Base-by-base conservation (phyloP, 2,113 vertebrate species). In the Stigmatopora nigra region DNA sequence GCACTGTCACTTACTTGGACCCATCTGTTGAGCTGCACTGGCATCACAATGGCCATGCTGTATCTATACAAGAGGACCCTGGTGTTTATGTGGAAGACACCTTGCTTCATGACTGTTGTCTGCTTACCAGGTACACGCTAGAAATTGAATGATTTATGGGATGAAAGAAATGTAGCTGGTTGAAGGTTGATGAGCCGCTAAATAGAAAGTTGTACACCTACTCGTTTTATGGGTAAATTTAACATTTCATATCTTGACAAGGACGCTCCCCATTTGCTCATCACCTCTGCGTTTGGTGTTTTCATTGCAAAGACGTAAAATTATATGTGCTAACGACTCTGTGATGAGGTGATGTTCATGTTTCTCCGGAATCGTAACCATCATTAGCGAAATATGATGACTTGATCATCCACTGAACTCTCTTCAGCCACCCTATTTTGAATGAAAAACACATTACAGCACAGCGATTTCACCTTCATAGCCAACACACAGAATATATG, bases 101-200 rank as follows among this genome's bases (percentile, higher is more conserved):
- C 72, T 91, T 94, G 63, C 87, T 93, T 4, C 94, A 97, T 1
- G 94, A 97, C 88, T 97, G 94, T 88, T 94, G 93, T 85, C 78
- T 95, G 45, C 86, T 95, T 31, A 93, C 93, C 83, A 94, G 94
- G 94, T 96, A 91, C 81, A 0, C 71, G 3, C 22, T 52, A 56
- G 31, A 64, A 19, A 20, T 59, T 35, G 0, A 51, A 61, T 45
- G n/a, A 45, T 22, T 44, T 45, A 19, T 12, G 8, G 16, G 10
- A 41, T 35, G 17, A 41, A 17, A 59, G 38, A 25, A 14, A 56
- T 13, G 53, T 58, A 63, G 5, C 10, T 11, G 53, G 47, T 38
- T 7, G 20, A 5, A 45, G 22, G 46, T 48, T 48, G 46, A 16
- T 14, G 3, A 35, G 31, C 7, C 22, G 17, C 2, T 44, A 12